Percentiles rank a stretch among this genome's conserved stretches.
These are phyloP conservation scores for Xanthia icteritia DNA, from an alignment of 2,888 invertebrate genomes.

Conservation along the genomic window DNA sequence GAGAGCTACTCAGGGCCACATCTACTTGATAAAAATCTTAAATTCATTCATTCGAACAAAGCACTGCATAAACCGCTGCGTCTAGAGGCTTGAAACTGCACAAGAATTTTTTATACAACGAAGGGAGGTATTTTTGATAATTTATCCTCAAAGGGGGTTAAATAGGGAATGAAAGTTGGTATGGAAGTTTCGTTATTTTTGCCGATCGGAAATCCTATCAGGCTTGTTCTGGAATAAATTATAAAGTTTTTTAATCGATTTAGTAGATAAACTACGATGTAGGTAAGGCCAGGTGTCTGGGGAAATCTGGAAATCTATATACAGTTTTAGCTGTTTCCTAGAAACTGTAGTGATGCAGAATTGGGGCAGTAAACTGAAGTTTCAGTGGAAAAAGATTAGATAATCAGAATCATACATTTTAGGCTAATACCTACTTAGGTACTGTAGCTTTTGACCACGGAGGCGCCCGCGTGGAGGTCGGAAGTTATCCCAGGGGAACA, in stretches of 20 bases:
- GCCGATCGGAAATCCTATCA: neutral
- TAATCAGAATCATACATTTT: neutral
- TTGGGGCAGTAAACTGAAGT: neutral
- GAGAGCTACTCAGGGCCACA: neutral
- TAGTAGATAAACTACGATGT: neutral
- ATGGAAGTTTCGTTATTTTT: neutral
- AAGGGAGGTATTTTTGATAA: too few species aligned
- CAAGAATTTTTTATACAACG: too few species aligned
- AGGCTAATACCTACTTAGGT: neutral
- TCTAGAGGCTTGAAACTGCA: too few species aligned
- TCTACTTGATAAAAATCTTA: too few species aligned
- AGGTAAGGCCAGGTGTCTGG: neutral
- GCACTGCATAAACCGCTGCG: too few species aligned
- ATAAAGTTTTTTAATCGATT: constrained; percentile 40
- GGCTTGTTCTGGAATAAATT: neutral
- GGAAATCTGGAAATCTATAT: constrained; percentile 36
- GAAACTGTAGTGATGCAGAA: neutral
- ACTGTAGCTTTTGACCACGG: too few species aligned
- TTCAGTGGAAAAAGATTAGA: neutral
- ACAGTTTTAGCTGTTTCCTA: constrained; percentile 14
- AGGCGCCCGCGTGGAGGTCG: too few species aligned
- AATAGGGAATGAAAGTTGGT: neutral
- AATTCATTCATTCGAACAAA: too few species aligned
- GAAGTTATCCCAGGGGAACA: too few species aligned
- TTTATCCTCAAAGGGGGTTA: too few species aligned